These are phyloP conservation scores for Euzophera pinguis DNA, from an alignment of 2,888 invertebrate genomes.

Conservation along the genomic window DNA sequence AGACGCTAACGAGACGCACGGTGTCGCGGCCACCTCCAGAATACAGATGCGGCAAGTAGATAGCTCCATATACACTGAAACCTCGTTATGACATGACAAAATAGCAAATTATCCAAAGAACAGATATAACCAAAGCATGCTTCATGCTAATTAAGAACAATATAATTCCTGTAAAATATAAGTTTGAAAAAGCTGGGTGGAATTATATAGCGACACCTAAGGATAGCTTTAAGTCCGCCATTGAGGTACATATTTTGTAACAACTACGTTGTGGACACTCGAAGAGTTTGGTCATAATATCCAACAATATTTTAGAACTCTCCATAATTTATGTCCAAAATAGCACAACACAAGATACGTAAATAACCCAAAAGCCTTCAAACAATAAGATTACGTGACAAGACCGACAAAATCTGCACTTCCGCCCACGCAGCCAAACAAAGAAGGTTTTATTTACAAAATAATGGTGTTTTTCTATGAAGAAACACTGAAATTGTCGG, in stretches of 20 bases:
- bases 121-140: background rate
- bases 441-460: constrained; percentile 28
- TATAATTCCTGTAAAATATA: too few species aligned
- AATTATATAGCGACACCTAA: too few species aligned
- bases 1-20: constrained; percentile 58
- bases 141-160: background rate
- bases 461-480: constrained; percentile 33
- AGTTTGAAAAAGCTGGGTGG: too few species aligned
- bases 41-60: constrained; percentile 34
- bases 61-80: constrained; percentile 29
- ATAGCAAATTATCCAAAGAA: constrained; percentile 6
- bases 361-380: constrained; percentile 6
- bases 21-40: constrained; percentile 30
- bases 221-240: too few species aligned
- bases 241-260: too few species aligned
- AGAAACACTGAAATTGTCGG: constrained; percentile 41
- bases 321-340: background rate
- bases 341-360: constrained; percentile 4
- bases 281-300: too few species aligned
- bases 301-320: background rate
- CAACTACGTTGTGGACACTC: too few species aligned
- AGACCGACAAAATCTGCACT: constrained; percentile 24
- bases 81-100: constrained; percentile 29
- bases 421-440: constrained; percentile 27
- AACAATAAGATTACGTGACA: constrained; percentile 31